phyloP scores from a whole-genome alignment of 2,797 vertebrate species.

The Microcaecilia unicolor region DNA sequence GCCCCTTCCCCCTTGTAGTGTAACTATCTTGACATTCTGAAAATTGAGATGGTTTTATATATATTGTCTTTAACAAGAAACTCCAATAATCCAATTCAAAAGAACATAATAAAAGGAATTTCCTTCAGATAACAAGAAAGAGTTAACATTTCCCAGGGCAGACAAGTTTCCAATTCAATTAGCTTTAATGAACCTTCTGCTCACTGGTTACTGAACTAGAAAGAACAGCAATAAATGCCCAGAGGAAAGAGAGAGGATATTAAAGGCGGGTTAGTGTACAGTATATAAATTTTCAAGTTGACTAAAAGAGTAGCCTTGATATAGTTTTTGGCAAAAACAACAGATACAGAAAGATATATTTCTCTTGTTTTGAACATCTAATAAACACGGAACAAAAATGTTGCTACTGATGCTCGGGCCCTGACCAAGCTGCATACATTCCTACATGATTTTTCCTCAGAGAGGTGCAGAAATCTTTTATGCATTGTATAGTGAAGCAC shows the following conservation, averaged over 20 bases:
- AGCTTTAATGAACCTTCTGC: conserved; percentile 98
- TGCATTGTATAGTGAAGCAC: too few relatives aligned
- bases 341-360: conserved; percentile 11
- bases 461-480: not conserved
- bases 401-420: conserved; percentile 4
- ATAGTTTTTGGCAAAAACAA: conserved; percentile 53
- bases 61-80: conserved; percentile 1
- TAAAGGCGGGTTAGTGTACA: conserved; percentile 73
- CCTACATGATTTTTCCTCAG: not conserved
- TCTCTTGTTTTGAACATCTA: conserved; percentile 9
- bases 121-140: conserved; percentile 74
- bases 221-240: conserved; percentile 92
- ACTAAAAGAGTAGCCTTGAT: conserved; percentile 70
- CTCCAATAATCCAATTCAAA: conserved; percentile 15
- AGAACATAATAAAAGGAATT: conserved; percentile 61
- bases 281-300: conserved; percentile 84
- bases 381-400: not conserved
- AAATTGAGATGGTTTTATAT: not conserved
- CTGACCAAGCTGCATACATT: not conserved
- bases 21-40: not conserved
- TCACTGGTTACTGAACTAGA: conserved; percentile 97
- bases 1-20: not conserved
- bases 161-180: conserved; percentile 99
- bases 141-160: conserved; percentile 95
- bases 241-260: conserved; percentile 89